phyloP scores from a whole-genome alignment of 2,888 invertebrate species.

The Gymnocheta viridis region DNA sequence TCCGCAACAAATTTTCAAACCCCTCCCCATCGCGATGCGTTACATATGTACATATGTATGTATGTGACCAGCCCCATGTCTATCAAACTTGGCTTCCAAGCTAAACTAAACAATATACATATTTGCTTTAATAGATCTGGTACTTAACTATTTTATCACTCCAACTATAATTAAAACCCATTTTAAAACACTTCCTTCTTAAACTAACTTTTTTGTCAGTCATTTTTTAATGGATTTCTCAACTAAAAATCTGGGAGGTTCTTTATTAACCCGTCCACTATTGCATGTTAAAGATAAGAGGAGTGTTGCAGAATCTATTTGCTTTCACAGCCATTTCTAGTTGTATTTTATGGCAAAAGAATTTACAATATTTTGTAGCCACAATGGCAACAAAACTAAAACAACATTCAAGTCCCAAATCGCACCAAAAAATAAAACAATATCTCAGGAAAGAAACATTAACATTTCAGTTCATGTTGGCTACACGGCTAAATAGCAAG shows the following conservation, averaged over 20 bases:
- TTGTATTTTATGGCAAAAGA: neutral
- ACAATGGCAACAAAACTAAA: neutral
- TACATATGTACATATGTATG: no score
- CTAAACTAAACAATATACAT: no score
- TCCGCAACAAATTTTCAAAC: no score
- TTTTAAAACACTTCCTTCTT: neutral
- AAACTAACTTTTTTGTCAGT: neutral
- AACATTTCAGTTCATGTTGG: constrained; percentile 18
- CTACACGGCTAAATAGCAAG: constrained; percentile 33
- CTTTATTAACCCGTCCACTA: neutral
- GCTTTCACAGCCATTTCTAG: constrained; percentile 30
- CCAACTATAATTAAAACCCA: neutral
- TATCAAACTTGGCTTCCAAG: no score
- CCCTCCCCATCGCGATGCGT: no score
- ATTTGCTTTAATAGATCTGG: no score
- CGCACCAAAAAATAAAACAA: neutral
- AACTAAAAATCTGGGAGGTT: neutral
- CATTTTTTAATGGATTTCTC: neutral
- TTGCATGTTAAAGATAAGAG: neutral
- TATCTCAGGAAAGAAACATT: neutral
- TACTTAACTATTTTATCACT: no score
- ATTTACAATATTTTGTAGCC: neutral
- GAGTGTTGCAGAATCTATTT: constrained; percentile 18
- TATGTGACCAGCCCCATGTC: no score
- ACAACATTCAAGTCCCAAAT: neutral